A percentile compares a stretch with the other conserved stretches of the same genome.
phyloP scores from a whole-genome alignment of 2,797 vertebrate species.

The Leptodactylus fallax region DNA sequence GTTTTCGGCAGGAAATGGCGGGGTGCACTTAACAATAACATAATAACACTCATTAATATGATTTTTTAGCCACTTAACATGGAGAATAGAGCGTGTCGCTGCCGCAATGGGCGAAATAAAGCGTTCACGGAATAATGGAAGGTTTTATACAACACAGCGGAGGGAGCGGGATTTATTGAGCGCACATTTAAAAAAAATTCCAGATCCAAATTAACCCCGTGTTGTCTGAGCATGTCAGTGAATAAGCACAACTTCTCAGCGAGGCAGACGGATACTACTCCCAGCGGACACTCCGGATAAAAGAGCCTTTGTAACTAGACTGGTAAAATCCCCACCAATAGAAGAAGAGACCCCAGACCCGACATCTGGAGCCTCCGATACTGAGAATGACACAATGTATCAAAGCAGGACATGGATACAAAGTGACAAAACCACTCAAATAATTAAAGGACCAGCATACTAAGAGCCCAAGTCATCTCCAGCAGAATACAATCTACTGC shows the following conservation, averaged over 20 bases:
- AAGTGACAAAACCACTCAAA: too few species aligned
- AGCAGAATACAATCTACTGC: too few species aligned
- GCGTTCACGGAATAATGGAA: conserved; percentile 33
- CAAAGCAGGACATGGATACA: too few species aligned
- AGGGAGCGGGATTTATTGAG: conserved; percentile 19
- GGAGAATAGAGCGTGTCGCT: conserved; percentile 29
- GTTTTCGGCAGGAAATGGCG: not conserved
- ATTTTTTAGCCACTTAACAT: conserved; percentile 51
- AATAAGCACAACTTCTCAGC: not conserved
- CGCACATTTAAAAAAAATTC: not conserved
- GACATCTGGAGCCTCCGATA: too few species aligned
- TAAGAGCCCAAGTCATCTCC: too few species aligned
- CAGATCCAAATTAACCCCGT: not conserved
- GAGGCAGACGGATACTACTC: too few species aligned
- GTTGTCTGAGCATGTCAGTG: not conserved
- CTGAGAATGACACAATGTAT: too few species aligned
- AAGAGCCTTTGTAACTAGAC: too few species aligned
- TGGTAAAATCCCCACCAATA: too few species aligned
- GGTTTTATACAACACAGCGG: conserved; percentile 21
- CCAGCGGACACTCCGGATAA: too few species aligned
- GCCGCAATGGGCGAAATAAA: conserved; percentile 39
- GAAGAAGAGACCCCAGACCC: too few species aligned
- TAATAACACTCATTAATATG: conserved; percentile 55
- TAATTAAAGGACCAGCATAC: too few species aligned
- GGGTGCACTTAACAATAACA: conserved; percentile 32